Base-by-base conservation (phyloP, 2,888 invertebrate genomes). In the Drosophila ezoana region DNA sequence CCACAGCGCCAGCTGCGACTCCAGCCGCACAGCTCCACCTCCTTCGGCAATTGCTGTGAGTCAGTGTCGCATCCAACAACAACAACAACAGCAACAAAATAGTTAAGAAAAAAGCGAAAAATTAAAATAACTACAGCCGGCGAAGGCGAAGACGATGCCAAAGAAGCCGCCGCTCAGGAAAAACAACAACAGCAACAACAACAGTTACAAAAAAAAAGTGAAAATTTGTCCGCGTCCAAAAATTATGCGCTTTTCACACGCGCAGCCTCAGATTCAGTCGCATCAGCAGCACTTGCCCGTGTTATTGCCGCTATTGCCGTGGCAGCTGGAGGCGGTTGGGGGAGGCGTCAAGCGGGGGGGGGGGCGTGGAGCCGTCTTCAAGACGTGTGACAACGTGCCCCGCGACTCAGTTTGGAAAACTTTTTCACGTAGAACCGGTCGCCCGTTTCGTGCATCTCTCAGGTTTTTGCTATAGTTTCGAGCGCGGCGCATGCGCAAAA, bases 191-290 rank as follows among this genome's bases (percentile, higher is more conserved):
- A 23, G 32, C 33, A 60, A 54, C 9, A 40, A 32, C 32, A 1
- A 47, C 23, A 5, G 5, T 6, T 41, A 49, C 8, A 41, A 14
- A 40, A 32, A 74, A 75, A 89, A 89, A 89, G 89, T 89, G 89
- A 89, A 89, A 89, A 89, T 87, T 87, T 87, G 89, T 87, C 82
- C 80, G 89, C 79, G 87, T 88, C 76, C 78, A 87, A 89, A 89
- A 89, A 89, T 85, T 89, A 89, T 89, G 89, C 89, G 89, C 89
- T 87, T 89, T 89, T 89, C 89, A 89, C 89, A 89, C 89, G 89
- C 76, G 81, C 80, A 73, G 76, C 69, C 54, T 67, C 61, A 62
- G 52, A 38, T 33, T 18, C 61, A 52, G 51, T 44, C 72, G 67
- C 73, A 45, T 60, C 79, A 64, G 51, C 79, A 59, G 64, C 74